A percentile compares a stretch with the other conserved stretches of the same genome.
These are phyloP conservation scores for Harpagoxenus sublaevis DNA, from an alignment of 2,888 invertebrate genomes.

Conservation along the genomic window DNA sequence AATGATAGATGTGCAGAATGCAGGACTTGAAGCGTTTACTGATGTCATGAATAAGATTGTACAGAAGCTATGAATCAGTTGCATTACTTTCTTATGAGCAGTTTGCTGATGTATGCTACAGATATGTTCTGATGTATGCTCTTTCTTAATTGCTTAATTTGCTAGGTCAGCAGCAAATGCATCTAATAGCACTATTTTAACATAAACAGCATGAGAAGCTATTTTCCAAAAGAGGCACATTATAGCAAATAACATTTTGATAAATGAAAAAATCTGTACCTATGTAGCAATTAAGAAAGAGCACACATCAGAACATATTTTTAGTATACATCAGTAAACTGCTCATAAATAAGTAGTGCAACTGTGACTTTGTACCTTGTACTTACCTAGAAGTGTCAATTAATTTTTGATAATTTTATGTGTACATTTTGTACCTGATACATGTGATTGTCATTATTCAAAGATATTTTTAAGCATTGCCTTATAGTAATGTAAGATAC, in stretches of 20 bases:
- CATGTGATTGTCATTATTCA: not conserved
- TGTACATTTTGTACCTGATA: slow-evolving; percentile 5
- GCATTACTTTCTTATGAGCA: not conserved
- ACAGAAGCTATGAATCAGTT: not conserved
- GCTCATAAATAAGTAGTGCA: no score
- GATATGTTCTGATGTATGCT: no score
- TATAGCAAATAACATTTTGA: no score
- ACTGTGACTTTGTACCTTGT: not conserved
- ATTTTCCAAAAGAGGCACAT: no score
- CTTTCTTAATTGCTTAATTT: no score
- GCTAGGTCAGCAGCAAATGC: no score
- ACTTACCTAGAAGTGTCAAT: not conserved
- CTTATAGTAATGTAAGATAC: not conserved
- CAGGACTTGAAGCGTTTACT: not conserved
- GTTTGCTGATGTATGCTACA: not conserved
- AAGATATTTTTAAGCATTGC: not conserved
- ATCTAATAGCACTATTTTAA: no score
- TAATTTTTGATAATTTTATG: not conserved
- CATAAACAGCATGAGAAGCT: no score
- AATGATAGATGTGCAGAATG: not conserved
- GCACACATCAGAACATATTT: no score
- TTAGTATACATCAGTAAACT: no score
- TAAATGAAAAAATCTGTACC: no score
- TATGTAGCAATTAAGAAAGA: no score
- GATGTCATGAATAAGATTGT: not conserved